A percentile compares a stretch with the other conserved stretches of the same genome.
These are phyloP conservation scores for Reticulitermes speratus DNA, from an alignment of 1,140 invertebrate species.

Conservation along the genomic window DNA sequence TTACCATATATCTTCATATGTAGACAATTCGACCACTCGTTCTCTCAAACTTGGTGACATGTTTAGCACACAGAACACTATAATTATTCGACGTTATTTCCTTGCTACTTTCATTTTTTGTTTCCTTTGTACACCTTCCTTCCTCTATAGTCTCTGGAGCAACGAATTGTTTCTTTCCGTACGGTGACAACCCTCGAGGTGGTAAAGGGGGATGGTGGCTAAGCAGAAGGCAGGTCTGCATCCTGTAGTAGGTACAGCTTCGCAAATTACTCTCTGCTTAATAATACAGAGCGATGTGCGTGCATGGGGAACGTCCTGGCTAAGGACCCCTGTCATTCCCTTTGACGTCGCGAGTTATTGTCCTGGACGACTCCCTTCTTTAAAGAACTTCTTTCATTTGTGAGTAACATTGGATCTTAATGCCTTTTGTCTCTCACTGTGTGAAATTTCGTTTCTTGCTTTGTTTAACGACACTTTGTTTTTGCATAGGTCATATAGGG, in stretches of 20 bases:
- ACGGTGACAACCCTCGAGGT: background rate
- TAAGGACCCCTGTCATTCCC: background rate
- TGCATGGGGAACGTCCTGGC: background rate
- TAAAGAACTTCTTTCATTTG: too few species aligned
- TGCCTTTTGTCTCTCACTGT: too few species aligned
- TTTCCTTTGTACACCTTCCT: background rate
- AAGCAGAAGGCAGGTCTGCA: background rate
- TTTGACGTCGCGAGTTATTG: background rate
- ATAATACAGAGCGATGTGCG: background rate
- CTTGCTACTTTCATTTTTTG: background rate
- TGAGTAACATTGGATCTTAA: too few species aligned
- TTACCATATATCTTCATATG: conserved; percentile 10
- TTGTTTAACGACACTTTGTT: too few species aligned
- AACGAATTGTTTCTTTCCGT: background rate
- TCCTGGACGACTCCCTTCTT: too few species aligned
- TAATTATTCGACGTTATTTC: background rate
- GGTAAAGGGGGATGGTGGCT: background rate
- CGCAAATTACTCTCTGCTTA: background rate
- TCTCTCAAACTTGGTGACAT: background rate
- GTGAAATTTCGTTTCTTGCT: too few species aligned
- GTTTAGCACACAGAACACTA: background rate
- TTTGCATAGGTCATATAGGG: too few species aligned
- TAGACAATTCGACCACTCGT: background rate
- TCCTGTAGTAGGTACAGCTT: background rate
- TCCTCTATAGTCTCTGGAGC: background rate